Conservation (phyloP, 2,797 vertebrate genomes). For the Adrianichthys oophorus region DNA sequence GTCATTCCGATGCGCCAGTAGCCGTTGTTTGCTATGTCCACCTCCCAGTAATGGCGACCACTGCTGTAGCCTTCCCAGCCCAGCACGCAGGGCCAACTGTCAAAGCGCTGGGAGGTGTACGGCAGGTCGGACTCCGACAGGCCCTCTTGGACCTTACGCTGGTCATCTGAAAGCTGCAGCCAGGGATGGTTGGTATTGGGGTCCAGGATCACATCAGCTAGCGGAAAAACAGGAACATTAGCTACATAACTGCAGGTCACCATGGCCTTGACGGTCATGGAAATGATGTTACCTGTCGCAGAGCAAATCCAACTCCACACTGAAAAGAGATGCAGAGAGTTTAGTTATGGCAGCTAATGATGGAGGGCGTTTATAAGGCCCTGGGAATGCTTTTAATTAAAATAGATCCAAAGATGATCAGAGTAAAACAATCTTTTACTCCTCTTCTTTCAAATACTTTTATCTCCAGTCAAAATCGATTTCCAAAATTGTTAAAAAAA, state of each 20-base stretch:
- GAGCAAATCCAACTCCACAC: conserved; percentile 80
- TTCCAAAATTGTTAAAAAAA: no score
- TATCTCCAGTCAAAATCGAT: no score
- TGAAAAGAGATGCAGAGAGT: conserved; percentile 38
- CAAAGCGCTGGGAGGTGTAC: conserved; percentile 63
- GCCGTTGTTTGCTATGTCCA: conserved; percentile 67
- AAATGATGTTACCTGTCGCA: conserved; percentile 55
- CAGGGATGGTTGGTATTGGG: conserved; percentile 71
- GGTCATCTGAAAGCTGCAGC: conserved; percentile 74
- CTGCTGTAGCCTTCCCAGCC: conserved; percentile 70
- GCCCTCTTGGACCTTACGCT: conserved; percentile 69
- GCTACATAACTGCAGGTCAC: neutral
- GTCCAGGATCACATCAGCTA: conserved; percentile 75
- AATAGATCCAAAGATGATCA: no score
- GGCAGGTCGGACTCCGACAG: conserved; percentile 24
- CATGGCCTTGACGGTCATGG: neutral
- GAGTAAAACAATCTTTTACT: neutral
- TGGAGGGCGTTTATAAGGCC: no score
- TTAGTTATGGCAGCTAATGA: neutral
- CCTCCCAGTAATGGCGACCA: conserved; percentile 80
- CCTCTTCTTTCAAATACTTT: neutral
- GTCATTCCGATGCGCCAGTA: conserved; percentile 74
- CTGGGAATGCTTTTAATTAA: no score
- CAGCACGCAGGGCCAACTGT: conserved; percentile 72
- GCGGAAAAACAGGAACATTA: neutral